Evolutionary conservation across 2,888 invertebrate species (phyloP).

Genomic region (Ctenicera cuprea): DNA sequence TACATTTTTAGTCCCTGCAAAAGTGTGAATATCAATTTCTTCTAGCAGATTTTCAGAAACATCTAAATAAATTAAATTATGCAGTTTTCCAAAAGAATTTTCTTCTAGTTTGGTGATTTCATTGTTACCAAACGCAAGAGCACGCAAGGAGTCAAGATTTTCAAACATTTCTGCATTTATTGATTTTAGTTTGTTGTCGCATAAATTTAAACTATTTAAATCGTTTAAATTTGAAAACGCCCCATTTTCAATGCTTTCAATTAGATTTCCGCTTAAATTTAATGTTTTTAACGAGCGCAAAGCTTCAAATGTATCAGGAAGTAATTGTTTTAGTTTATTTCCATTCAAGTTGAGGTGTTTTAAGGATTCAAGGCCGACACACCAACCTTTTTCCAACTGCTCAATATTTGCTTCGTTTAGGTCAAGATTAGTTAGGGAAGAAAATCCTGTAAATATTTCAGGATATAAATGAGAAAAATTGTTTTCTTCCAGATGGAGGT

Average conservation of each 20-base stretch:
- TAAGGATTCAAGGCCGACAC: slow-evolving; percentile 62
- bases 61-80: slow-evolving; percentile 34
- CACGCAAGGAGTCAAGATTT: slow-evolving; percentile 22
- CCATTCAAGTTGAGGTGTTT: slow-evolving; percentile 79
- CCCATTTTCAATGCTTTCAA: slow-evolving; percentile 75
- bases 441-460: slow-evolving; percentile 27
- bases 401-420: slow-evolving; percentile 32
- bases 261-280: slow-evolving; percentile 81
- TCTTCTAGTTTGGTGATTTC: slow-evolving; percentile 17
- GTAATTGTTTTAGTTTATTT: slow-evolving; percentile 74
- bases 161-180: slow-evolving; percentile 22
- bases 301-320: slow-evolving; percentile 68
- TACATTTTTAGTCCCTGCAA: slow-evolving; percentile 26
- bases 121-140: slow-evolving; percentile 33
- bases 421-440: slow-evolving; percentile 19
- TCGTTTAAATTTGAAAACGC: slow-evolving; percentile 74
- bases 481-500: slow-evolving; percentile 35
- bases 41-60: slow-evolving; percentile 34
- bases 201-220: slow-evolving; percentile 79
- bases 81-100: slow-evolving; percentile 22
- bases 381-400: slow-evolving; percentile 20
- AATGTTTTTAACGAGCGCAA: slow-evolving; percentile 75
- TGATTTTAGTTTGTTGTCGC: slow-evolving; percentile 77
- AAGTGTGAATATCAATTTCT: slow-evolving; percentile 9
- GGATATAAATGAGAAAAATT: neutral